Evolutionary conservation across 2,797 vertebrate species (phyloP), one percentile per base, ranked within the genome.

Genomic region (Yasuhikotakia modesta): DNA sequence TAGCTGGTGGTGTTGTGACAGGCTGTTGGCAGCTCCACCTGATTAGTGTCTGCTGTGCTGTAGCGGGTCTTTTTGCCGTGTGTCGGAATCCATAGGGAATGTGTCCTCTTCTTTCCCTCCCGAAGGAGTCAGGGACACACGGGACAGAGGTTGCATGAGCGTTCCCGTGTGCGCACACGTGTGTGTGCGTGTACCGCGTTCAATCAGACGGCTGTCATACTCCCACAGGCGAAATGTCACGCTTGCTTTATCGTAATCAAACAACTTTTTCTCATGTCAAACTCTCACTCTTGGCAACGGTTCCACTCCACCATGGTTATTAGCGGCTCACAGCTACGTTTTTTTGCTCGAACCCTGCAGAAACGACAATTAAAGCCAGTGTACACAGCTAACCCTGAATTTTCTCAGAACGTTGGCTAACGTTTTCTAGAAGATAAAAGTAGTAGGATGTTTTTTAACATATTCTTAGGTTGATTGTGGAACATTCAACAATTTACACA

Each of bases 1-100:
- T 63, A 61, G 70, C 66, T 74, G 71, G 82, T 73, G 39, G 78
- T 80, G 46, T 80, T 68, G 64, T 80, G 82, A 78, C 75, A 79
- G 64, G 64, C 70, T 17, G 24, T n/a, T 79, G 81, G 73, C 73
- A 80, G 70, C 66, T 83, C 71, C 57, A 66, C 58, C 78, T 83
- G 82, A 83, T 83, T 80, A 78, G 82, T 70, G 65, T 57, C 24
- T 48, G 6, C 55, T 71, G 64, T 66, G 73, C 67, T 27, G 50
- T 57, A 43, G 64, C 32, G 30, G 60, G 21, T 70, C 52, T 67
- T 30, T 60, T 63, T 68, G 53, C 67, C 19, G n/a, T 70, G 70
- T 74, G 73, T 78, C 14, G 21, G 60, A 70, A 69, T 83, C 82
- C 65, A 12, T 24, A 46, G 79, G 75, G 79, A 75, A 46, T 13